phyloP scores from a whole-genome alignment of 2,113 vertebrate genomes.

The Scophthalmus maximus region DNA sequence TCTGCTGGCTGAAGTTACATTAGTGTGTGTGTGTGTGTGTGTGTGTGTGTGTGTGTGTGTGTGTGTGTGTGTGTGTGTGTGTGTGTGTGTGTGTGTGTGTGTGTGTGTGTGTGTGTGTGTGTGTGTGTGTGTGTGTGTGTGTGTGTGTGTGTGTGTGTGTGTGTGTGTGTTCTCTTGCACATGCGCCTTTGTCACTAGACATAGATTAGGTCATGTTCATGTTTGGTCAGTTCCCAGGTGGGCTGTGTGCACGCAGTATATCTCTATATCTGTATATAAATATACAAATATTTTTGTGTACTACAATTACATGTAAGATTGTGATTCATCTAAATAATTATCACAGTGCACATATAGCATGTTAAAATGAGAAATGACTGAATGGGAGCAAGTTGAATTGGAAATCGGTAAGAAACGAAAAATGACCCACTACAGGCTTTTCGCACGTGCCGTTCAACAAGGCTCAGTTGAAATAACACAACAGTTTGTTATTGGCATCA shows the following conservation, averaged over 20 bases:
- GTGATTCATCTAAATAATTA: background rate
- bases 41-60: too few relatives aligned
- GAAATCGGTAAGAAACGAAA: conserved; percentile 1
- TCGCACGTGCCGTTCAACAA: background rate
- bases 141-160: background rate
- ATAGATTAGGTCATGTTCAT: conserved; percentile 37
- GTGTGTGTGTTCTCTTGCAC: conserved; percentile 10
- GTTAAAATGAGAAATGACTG: background rate
- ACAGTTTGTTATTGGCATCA: background rate
- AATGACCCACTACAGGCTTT: background rate
- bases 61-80: too few relatives aligned
- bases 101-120: conserved; percentile 19
- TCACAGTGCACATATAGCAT: background rate
- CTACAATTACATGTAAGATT: background rate
- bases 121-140: too few relatives aligned
- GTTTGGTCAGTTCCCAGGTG: conserved; percentile 43
- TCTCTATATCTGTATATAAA: too few relatives aligned
- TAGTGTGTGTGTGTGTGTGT: background rate
- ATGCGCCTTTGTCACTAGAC: conserved; percentile 9
- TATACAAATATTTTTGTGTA: background rate
- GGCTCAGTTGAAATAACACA: background rate
- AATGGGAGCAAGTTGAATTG: conserved; percentile 1
- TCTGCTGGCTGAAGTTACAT: background rate
- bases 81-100: background rate
- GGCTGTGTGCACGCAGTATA: conserved; percentile 57